Conservation (phyloP, 2,888 invertebrate genomes). For the Tricholauxania praeusta region DNA sequence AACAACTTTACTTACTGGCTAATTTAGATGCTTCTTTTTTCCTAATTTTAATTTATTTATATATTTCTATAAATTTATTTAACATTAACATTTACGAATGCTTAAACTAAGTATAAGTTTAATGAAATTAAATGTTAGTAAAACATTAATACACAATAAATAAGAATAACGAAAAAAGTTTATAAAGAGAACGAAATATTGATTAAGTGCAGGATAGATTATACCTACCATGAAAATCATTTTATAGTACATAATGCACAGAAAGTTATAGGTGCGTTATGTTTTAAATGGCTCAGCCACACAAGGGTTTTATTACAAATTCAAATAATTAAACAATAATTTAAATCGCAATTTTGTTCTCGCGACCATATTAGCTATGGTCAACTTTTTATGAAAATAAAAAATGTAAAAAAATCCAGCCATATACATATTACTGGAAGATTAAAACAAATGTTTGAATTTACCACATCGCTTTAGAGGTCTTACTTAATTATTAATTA, state of each 20-base stretch:
- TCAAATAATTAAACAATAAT: constrained; percentile 37
- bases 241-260: neutral
- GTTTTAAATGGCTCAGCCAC: constrained; percentile 58
- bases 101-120: neutral
- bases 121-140: constrained; percentile 5
- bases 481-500: too few species aligned
- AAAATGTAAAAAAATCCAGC: too few species aligned
- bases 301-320: constrained; percentile 46
- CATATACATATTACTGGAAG: too few species aligned
- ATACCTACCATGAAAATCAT: constrained; percentile 7
- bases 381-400: too few species aligned
- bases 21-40: constrained; percentile 32
- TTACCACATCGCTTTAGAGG: too few species aligned
- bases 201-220: neutral
- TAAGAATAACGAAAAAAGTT: too few species aligned
- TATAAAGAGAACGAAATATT: neutral
- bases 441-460: too few species aligned
- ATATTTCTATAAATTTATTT: constrained; percentile 34
- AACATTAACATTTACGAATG: constrained; percentile 33
- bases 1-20: constrained; percentile 38
- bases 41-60: neutral
- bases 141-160: neutral
- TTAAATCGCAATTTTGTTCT: too few species aligned
- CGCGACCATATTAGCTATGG: too few species aligned
- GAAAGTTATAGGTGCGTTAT: neutral